Evolutionary conservation across 2,888 invertebrate genomes (phyloP).

Genomic region (Pollenia labialis): DNA sequence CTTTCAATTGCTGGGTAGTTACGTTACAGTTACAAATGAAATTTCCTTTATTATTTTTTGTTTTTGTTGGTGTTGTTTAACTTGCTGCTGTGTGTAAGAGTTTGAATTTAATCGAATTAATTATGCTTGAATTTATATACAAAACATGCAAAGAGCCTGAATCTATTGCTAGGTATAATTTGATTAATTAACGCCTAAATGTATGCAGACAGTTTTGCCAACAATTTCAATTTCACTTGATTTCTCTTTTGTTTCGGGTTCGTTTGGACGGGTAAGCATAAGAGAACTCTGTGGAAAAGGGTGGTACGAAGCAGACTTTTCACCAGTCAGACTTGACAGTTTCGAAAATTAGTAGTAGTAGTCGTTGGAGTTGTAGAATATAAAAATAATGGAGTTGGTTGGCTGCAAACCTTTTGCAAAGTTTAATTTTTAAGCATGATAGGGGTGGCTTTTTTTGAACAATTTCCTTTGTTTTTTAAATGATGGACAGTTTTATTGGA

Average conservation of each 20-base stretch:
- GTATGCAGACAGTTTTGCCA: slow-evolving; percentile 71
- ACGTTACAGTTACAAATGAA: slow-evolving; percentile 16
- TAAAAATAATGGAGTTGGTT: neutral
- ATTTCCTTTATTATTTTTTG: slow-evolving; percentile 32
- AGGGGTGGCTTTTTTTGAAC: slow-evolving; percentile 3
- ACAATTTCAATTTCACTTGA: slow-evolving; percentile 66
- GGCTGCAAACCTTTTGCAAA: neutral
- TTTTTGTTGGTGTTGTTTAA: neutral
- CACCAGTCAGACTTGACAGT: slow-evolving; percentile 26
- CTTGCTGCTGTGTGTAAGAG: slow-evolving; percentile 5
- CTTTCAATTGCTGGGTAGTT: slow-evolving; percentile 13
- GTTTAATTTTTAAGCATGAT: slow-evolving; percentile 10
- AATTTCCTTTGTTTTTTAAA: slow-evolving; percentile 7
- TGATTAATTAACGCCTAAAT: slow-evolving; percentile 74
- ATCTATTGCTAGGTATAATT: slow-evolving; percentile 64
- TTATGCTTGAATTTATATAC: slow-evolving; percentile 67
- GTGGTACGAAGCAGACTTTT: neutral
- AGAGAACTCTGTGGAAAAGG: neutral
- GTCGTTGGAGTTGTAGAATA: too few species aligned
- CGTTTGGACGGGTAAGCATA: neutral
- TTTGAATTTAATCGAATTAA: slow-evolving; percentile 68
- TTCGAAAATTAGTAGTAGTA: neutral
- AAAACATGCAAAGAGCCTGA: slow-evolving; percentile 28
- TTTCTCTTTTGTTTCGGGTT: slow-evolving; percentile 16
- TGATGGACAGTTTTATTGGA: slow-evolving; percentile 29